A percentile compares a stretch with the other conserved stretches of the same genome.
Evolutionary conservation across 2,113 vertebrate species (phyloP).

Genomic region (Sphyrna mokarran): DNA sequence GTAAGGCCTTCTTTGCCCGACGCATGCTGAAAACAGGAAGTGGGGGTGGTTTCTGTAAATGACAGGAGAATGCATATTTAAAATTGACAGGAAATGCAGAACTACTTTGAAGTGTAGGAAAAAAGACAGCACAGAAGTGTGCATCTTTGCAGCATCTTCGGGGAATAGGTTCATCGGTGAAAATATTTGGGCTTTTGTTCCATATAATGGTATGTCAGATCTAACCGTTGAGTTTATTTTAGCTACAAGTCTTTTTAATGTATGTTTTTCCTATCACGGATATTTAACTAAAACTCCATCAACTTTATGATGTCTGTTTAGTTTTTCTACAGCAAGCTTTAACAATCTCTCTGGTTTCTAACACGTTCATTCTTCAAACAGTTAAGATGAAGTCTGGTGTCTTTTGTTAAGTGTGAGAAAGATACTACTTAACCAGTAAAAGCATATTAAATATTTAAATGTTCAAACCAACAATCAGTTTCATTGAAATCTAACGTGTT

Average conservation of each 20-base stretch:
- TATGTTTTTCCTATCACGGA: slow-evolving; percentile 3
- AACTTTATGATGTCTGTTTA: not conserved
- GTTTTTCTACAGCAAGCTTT: not conserved
- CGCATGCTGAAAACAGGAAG: slow-evolving; percentile 32
- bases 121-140: not conserved
- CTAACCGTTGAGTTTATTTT: not conserved
- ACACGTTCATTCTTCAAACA: not conserved
- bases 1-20: not conserved
- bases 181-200: slow-evolving; percentile 9
- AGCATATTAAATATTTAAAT: not conserved
- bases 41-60: slow-evolving; percentile 38
- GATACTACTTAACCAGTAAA: not conserved
- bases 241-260: not conserved
- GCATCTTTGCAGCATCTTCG: not conserved
- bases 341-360: not conserved
- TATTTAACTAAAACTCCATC: not conserved
- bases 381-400: not conserved
- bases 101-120: slow-evolving; percentile 12
- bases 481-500: not conserved
- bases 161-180: not conserved
- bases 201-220: slow-evolving; percentile 24
- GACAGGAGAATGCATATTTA: slow-evolving; percentile 27
- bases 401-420: not conserved
- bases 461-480: not conserved
- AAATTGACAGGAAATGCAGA: slow-evolving; percentile 35